Base-by-base conservation (phyloP, 2,888 invertebrate species). In the Parelbella ahira region DNA sequence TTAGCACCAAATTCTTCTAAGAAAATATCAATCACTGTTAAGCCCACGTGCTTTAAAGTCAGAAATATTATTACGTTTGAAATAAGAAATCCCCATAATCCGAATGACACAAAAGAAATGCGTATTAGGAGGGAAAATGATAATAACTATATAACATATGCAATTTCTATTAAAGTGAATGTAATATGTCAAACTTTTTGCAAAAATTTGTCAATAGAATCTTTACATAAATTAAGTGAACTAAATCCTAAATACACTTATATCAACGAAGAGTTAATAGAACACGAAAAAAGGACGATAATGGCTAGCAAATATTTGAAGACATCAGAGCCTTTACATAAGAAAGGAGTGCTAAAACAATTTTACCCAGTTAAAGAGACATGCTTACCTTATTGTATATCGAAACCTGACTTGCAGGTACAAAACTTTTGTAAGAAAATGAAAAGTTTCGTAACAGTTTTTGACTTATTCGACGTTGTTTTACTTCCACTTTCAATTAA, bases 141-240 rank as follows among this genome's bases (percentile, higher is more conserved):
- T 41, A 48, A 60, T 20, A 78, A 76, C 53, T 69, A 49, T 56
- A 53, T 83, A 20, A 48, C 51, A 1, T 81, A 82, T 47, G 47
- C 48, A 29, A 62, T 86, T 9, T 43, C 48, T 18, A 51, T 62
- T 47, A 65, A 71, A 48, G 45, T 68, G 33, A 75, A 66, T 34
- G 61, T 81, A 10, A 54, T 62, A 8, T 74, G 59, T 45, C 48
- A 56, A 43, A 71, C 61, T 48, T 55, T 37, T 24, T 42, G 50
- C 2, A 67, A 56, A 45, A 30, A 56, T 43, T 27, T 58, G 20
- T 25, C 50, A 3, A 49, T 73, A 18, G 69, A 80, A 56, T 86
- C 87, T 20, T 54, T 82, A 28, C 83, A 83, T 45, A 78, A 65
- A 55, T 50, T 87, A 30, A 50, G 56, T 21, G 79, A 83, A 28